A percentile compares a stretch with the other conserved stretches of the same genome.
phyloP scores from a whole-genome alignment of 2,888 invertebrate species.

The Amiota communis region DNA sequence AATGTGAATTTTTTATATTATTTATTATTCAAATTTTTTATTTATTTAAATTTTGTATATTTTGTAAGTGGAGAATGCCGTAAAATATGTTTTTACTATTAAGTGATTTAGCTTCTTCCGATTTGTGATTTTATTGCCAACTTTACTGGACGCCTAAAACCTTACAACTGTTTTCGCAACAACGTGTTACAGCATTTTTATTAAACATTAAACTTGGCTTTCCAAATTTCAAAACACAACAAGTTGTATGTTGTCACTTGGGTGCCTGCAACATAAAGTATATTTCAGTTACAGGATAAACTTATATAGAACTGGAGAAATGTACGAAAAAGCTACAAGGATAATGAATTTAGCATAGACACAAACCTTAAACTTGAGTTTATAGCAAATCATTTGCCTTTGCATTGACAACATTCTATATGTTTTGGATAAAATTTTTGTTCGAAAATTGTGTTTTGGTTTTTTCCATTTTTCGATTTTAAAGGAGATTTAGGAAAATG shows the following conservation, averaged over 20 bases:
- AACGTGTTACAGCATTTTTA: background rate
- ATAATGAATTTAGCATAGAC: constrained; percentile 32
- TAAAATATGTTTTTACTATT: too few species aligned
- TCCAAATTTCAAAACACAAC: constrained; percentile 61
- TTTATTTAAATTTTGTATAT: too few species aligned
- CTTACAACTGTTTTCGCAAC: constrained; percentile 5
- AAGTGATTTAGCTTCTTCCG: too few species aligned
- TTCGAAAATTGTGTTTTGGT: background rate
- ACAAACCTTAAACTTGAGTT: constrained; percentile 37
- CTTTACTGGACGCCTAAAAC: background rate
- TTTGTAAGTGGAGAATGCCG: too few species aligned
- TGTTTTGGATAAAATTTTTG: background rate
- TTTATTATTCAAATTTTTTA: too few species aligned
- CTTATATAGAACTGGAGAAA: too few species aligned
- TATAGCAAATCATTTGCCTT: constrained; percentile 1
- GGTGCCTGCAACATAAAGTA: constrained; percentile 50
- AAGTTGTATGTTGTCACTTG: constrained; percentile 46
- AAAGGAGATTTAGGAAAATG: constrained; percentile 8
- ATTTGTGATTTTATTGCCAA: too few species aligned
- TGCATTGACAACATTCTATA: background rate
- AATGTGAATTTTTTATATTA: too few species aligned
- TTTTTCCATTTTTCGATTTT: too few species aligned
- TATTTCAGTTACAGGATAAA: too few species aligned
- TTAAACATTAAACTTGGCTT: constrained; percentile 28
- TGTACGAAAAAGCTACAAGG: background rate